Evolutionary conservation across 2,888 invertebrate species (phyloP).

Genomic region (Slavum lentiscoides): DNA sequence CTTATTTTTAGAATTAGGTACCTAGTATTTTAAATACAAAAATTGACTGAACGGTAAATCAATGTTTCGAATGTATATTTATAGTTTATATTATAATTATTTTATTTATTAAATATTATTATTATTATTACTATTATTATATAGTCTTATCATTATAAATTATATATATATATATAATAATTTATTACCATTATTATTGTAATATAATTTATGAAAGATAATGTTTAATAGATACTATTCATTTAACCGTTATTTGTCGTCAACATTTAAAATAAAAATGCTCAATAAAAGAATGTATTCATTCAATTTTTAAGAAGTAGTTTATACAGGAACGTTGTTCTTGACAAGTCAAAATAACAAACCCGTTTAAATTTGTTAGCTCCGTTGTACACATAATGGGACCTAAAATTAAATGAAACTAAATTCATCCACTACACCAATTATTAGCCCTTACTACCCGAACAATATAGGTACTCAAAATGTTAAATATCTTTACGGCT

Average conservation of each 20-base stretch:
- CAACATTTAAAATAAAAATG: conserved; percentile 5
- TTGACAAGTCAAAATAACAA: too few species aligned
- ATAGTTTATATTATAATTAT: conserved; percentile 8
- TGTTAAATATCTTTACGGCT: too few species aligned
- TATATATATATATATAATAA: conserved; percentile 1
- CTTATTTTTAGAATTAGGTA: conserved; percentile 27
- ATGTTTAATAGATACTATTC: neutral
- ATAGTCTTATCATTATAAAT: conserved; percentile 17
- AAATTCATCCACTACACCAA: too few species aligned
- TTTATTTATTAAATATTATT: neutral
- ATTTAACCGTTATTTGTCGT: conserved; percentile 1
- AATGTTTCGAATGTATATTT: conserved; percentile 33
- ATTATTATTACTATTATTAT: neutral
- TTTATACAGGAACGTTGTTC: neutral
- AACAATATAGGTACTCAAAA: too few species aligned
- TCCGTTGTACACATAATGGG: too few species aligned
- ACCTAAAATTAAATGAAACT: too few species aligned
- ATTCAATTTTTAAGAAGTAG: neutral
- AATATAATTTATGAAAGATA: neutral
- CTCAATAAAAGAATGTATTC: conserved; percentile 7
- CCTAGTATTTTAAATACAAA: conserved; percentile 26
- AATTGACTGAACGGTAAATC: conserved; percentile 50
- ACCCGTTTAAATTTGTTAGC: too few species aligned
- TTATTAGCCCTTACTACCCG: too few species aligned
- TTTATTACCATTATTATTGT: conserved; percentile 28